Percentiles rank a stretch among this genome's conserved stretches.
Conservation (phyloP, 2,888 invertebrate genomes). For the Sesia bembeciformis region DNA sequence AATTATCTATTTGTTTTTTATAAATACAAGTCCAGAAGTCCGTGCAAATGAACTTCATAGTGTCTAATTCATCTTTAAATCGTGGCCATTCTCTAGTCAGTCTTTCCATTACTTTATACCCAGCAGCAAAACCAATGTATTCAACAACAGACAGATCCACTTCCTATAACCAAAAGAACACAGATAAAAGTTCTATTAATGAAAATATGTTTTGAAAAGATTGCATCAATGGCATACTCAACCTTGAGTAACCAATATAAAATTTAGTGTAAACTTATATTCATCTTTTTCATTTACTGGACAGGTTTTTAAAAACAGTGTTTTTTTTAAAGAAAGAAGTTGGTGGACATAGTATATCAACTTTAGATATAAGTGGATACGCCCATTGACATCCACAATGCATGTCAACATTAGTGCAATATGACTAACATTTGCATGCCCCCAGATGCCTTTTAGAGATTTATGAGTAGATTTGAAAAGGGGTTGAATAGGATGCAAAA, state of each 20-base stretch:
- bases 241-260: not conserved
- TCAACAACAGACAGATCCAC: conserved; percentile 84
- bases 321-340: not conserved
- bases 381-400: no score
- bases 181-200: not conserved
- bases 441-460: no score
- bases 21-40: conserved; percentile 99
- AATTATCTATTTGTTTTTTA: conserved; percentile 98
- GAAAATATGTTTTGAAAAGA: not conserved
- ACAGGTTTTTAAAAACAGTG: not conserved
- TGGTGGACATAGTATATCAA: no score
- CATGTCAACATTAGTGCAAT: no score
- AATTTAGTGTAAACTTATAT: not conserved
- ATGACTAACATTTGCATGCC: no score
- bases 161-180: conserved; percentile 51
- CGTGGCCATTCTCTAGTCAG: conserved; percentile 93
- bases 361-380: no score
- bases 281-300: not conserved
- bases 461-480: no score
- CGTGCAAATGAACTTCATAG: conserved; percentile 98
- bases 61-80: conserved; percentile 97
- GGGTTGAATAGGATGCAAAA: no score
- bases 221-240: not conserved
- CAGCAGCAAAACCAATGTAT: conserved; percentile 89
- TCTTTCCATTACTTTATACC: conserved; percentile 88